Conservation (phyloP, 2,888 invertebrate genomes). For the Molorchus minor region DNA sequence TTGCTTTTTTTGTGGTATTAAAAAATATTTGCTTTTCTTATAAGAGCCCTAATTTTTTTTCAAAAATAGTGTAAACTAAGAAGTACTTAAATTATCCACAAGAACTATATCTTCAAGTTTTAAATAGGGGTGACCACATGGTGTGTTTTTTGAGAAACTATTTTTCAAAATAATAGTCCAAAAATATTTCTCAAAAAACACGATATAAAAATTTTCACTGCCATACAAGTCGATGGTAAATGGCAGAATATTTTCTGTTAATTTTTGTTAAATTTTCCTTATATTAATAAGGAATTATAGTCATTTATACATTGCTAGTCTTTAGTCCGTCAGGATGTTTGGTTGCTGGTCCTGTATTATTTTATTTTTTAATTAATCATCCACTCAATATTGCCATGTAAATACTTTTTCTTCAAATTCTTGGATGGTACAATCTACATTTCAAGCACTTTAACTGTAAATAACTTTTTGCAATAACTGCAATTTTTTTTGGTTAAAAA, state of each 20-base stretch:
- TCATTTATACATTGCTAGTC: conserved; percentile 57
- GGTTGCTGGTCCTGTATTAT: conserved; percentile 49
- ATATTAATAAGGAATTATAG: conserved; percentile 44
- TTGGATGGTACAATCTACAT: neutral
- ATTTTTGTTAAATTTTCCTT: conserved; percentile 49
- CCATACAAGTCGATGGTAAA: conserved; percentile 23
- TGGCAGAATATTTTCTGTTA: conserved; percentile 43
- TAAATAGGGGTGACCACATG: conserved; percentile 4
- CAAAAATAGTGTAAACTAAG: no score
- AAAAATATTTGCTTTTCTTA: conserved; percentile 5
- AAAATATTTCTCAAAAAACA: conserved; percentile 11
- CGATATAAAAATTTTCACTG: conserved; percentile 26
- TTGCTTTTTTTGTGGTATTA: neutral
- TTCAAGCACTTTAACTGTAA: neutral
- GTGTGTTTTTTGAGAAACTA: conserved; percentile 7
- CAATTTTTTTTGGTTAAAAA: neutral
- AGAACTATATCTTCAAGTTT: neutral
- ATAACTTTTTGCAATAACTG: neutral
- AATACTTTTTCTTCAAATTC: no score
- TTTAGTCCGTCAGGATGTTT: conserved; percentile 54
- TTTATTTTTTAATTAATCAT: conserved; percentile 28
- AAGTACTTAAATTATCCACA: no score
- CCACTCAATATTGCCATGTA: no score
- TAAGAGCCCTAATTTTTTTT: neutral
- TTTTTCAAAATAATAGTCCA: no score